phyloP scores from a whole-genome alignment of 2,888 invertebrate species.

The Melinaea marsaeus region DNA sequence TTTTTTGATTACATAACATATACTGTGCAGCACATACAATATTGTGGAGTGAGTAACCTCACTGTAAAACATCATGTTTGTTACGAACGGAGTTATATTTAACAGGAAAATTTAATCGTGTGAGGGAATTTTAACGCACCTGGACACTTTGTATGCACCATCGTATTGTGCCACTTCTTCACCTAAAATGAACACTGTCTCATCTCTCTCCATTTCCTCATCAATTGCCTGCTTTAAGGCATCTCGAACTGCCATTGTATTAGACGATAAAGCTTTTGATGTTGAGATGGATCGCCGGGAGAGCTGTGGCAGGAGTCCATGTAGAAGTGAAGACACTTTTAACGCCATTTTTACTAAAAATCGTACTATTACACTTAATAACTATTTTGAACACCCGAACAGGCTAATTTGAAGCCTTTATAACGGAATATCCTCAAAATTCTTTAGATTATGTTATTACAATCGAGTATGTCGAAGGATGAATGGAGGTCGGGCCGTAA shows the following conservation, averaged over 20 bases:
- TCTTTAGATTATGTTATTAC: conserved; percentile 53
- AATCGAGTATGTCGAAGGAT: conserved; percentile 60
- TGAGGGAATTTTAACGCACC: conserved; percentile 43
- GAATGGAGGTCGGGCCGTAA: conserved; percentile 66
- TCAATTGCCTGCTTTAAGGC: conserved; percentile 97
- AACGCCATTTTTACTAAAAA: conserved; percentile 65
- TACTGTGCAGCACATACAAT: background rate
- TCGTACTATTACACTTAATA: conserved; percentile 37
- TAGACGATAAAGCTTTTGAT: conserved; percentile 59
- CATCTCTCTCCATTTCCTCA: conserved; percentile 97
- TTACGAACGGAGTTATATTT: background rate
- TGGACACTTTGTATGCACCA: conserved; percentile 96
- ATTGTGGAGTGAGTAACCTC: background rate
- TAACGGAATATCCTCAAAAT: conserved; percentile 36
- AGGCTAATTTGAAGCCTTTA: conserved; percentile 39
- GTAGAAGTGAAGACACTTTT: conserved; percentile 66
- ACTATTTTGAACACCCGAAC: conserved; percentile 40
- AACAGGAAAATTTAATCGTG: background rate
- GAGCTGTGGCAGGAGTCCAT: conserved; percentile 52
- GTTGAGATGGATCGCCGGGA: conserved; percentile 66
- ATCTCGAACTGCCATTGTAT: conserved; percentile 95
- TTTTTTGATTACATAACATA: conserved; percentile 58
- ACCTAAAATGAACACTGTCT: conserved; percentile 92
- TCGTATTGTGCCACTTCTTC: conserved; percentile 99
- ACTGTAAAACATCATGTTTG: conserved; percentile 15